Percentiles rank a stretch among this genome's conserved stretches.
Conservation (phyloP, 2,888 invertebrate species). For the Netelia virgata region DNA sequence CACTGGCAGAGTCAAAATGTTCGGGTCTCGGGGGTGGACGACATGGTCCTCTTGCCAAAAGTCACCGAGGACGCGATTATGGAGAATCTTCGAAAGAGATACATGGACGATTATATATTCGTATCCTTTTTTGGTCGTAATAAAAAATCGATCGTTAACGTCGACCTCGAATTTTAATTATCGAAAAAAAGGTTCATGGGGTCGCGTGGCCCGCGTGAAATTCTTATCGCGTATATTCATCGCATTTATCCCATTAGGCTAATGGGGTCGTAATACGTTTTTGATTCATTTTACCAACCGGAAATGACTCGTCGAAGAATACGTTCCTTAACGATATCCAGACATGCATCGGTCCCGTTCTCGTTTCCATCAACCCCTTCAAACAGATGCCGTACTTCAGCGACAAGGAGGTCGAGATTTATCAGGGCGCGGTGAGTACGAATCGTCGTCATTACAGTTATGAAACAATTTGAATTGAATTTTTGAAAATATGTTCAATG, state of each 20-base stretch:
- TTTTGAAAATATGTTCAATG: background rate
- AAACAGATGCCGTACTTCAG: slow-evolving; percentile 88
- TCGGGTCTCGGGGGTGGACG: slow-evolving; percentile 89
- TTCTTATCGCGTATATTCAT: background rate
- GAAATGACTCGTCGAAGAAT: slow-evolving; percentile 26
- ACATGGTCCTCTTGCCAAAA: slow-evolving; percentile 89
- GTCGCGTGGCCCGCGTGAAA: too few species aligned
- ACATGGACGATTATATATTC: slow-evolving; percentile 89
- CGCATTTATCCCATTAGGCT: background rate
- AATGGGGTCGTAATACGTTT: background rate
- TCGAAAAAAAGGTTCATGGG: too few species aligned
- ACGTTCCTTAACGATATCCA: slow-evolving; percentile 80
- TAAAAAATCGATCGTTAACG: background rate
- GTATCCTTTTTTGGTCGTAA: slow-evolving; percentile 85
- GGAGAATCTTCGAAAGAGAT: slow-evolving; percentile 89
- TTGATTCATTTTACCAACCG: background rate
- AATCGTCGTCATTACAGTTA: slow-evolving; percentile 23
- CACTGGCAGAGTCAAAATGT: slow-evolving; percentile 91
- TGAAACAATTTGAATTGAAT: background rate
- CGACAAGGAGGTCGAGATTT: slow-evolving; percentile 87
- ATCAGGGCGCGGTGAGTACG: slow-evolving; percentile 86
- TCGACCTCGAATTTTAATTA: too few species aligned
- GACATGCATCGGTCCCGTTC: slow-evolving; percentile 89
- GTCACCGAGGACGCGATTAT: slow-evolving; percentile 88
- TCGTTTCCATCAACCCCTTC: slow-evolving; percentile 89